Conservation (phyloP, 2,888 invertebrate species). For the Spodoptera picta region DNA sequence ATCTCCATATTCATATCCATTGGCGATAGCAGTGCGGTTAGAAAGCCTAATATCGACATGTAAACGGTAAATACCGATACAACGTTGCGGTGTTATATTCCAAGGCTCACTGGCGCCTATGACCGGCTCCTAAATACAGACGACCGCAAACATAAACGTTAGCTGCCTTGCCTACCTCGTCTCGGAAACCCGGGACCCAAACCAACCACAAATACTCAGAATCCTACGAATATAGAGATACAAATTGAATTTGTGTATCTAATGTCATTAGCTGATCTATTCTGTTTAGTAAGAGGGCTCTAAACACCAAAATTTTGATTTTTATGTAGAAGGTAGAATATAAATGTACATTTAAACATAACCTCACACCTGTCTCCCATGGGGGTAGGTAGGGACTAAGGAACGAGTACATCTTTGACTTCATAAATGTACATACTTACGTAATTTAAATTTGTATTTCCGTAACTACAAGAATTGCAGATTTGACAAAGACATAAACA, state of each 20-base stretch:
- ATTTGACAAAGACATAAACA: too few species aligned
- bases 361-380: too few species aligned
- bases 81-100: conserved; percentile 9
- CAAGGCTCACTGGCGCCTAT: conserved; percentile 10
- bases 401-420: too few species aligned
- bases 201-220: conserved; percentile 3
- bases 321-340: too few species aligned
- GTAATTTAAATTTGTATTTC: too few species aligned
- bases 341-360: too few species aligned
- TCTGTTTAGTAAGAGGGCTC: too few species aligned
- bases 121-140: conserved; percentile 16
- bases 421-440: too few species aligned
- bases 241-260: conserved; percentile 15
- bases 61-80: conserved; percentile 22
- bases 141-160: conserved; percentile 7
- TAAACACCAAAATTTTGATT: too few species aligned
- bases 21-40: neutral
- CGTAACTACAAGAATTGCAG: too few species aligned
- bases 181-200: conserved; percentile 22
- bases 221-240: conserved; percentile 8
- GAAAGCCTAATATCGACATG: conserved; percentile 7
- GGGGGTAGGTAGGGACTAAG: too few species aligned
- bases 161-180: neutral
- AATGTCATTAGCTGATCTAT: too few species aligned
- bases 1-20: neutral